phyloP scores from a whole-genome alignment of 2,888 invertebrate species.

The Argyresthia goedartella region DNA sequence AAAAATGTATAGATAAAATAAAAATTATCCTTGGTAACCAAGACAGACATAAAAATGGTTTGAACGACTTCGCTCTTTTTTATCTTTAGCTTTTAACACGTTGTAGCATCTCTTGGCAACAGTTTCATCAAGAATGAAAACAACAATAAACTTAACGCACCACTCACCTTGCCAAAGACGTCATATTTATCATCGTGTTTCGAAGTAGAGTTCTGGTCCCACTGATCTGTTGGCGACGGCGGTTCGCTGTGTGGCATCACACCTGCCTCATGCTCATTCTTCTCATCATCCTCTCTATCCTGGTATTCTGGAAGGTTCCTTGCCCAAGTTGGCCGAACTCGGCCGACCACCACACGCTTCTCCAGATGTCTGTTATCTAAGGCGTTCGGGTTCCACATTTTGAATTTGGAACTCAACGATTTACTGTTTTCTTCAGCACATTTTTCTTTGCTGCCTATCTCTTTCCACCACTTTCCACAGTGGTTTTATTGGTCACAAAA shows the following conservation, averaged over 20 bases:
- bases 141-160: too few relatives aligned
- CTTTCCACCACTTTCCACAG: neutral
- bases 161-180: conserved; percentile 70
- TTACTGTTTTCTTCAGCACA: too few relatives aligned
- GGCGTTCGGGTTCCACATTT: conserved; percentile 62
- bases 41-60: too few relatives aligned
- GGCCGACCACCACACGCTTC: conserved; percentile 72
- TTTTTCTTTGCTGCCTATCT: neutral
- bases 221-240: conserved; percentile 50
- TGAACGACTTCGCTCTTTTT: too few relatives aligned
- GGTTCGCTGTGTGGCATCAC: conserved; percentile 60
- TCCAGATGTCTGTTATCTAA: conserved; percentile 66
- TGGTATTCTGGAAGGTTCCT: conserved; percentile 47
- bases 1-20: too few relatives aligned
- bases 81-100: too few relatives aligned
- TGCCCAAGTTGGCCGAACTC: conserved; percentile 69
- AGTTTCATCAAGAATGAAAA: too few relatives aligned
- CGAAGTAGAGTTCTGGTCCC: conserved; percentile 33
- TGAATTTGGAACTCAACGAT: neutral
- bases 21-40: too few relatives aligned
- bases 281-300: conserved; percentile 55
- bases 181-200: conserved; percentile 68
- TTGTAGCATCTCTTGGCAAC: too few relatives aligned
- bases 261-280: conserved; percentile 39
- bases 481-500: too few relatives aligned